Evolutionary conservation across 53 echinoderm and acorn worm species (phyloP).

Genomic region (Stichopus horrens): DNA sequence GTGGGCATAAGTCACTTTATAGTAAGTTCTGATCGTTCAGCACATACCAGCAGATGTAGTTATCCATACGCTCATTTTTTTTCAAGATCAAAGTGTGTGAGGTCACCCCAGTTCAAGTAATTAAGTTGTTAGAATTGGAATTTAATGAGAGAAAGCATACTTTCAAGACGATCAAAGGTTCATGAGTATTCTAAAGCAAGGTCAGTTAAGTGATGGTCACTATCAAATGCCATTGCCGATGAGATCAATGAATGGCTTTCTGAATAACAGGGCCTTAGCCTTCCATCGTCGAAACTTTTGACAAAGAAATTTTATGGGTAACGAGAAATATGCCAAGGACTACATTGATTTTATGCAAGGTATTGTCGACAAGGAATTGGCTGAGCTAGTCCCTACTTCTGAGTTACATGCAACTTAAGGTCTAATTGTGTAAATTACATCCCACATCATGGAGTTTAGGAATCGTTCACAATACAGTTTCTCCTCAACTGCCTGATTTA

Average conservation of each 20-base stretch:
- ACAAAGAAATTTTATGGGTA: constrained; percentile 12
- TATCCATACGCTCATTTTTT: constrained; percentile 2
- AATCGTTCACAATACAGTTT: too few relatives aligned
- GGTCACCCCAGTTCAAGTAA: constrained; percentile 16
- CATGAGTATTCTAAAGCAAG: constrained; percentile 16
- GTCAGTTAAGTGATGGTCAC: constrained; percentile 52
- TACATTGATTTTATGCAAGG: constrained; percentile 42
- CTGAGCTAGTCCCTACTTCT: constrained; percentile 39
- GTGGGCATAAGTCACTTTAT: constrained; percentile 17
- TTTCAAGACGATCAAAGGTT: constrained; percentile 14
- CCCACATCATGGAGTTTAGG: too few relatives aligned
- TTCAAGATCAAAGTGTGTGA: constrained; percentile 17
- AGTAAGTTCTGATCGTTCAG: neutral
- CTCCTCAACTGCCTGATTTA: too few relatives aligned
- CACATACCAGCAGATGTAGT: neutral
- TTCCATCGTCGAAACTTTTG: constrained; percentile 20
- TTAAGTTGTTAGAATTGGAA: constrained; percentile 9
- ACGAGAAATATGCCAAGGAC: constrained; percentile 38
- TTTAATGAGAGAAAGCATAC: constrained; percentile 36
- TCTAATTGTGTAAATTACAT: constrained; percentile 40
- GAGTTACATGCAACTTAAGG: neutral
- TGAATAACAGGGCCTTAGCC: constrained; percentile 35
- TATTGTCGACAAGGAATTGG: constrained; percentile 30
- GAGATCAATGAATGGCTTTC: neutral
- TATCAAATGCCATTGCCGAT: constrained; percentile 51